Evolutionary conservation across 2,888 invertebrate genomes (phyloP), one percentile per base, ranked within the genome.

Genomic region (Polietes domitor): DNA sequence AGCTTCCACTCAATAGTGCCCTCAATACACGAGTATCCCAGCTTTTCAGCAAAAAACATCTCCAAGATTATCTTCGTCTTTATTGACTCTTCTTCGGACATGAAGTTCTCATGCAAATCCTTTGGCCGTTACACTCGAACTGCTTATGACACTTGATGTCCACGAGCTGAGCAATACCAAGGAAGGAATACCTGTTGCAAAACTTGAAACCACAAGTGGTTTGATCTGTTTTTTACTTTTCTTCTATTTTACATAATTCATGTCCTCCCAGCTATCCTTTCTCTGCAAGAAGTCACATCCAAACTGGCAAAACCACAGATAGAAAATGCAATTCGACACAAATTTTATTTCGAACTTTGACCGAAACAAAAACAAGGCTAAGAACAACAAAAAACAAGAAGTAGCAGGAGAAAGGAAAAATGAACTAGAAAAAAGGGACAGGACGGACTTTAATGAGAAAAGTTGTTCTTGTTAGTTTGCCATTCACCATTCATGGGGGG

Each of bases 401-500:
- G n/a, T 61, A 61, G 61, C 15, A 61, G 15, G 15, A 47, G 7
- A 47, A n/a, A 47, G 47, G n/a, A 53, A 53, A 68, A 15, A 65
- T 1, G 19, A 32, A 63, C 5, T 32, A 2, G 17, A 17, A 32
- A 58, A 58, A 26, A 47, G 47, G 47, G 1, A 55, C 24, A 55
- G n/a, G 63, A 63, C 43, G n/a, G 63, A 63, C 43, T 24, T 43
- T 68, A 68, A 68, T 68, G 68, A 68, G 68, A 68, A 68, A 68
- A 68, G 68, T 68, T 68, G 43, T 68, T 68, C 68, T 43, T 43
- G 19, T 43, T 15, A 15, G 28, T 61, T 61, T 61, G 24, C 9
- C 19, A 17, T n/a, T 58, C 9, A 9, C 37, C 37, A 37, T 37
- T 37, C 12, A 37, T 37, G 7, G 7, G 32, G 5, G 7, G 9